Evolutionary conservation across 2,888 invertebrate genomes (phyloP).

Genomic region (Criorhina ranunculi): DNA sequence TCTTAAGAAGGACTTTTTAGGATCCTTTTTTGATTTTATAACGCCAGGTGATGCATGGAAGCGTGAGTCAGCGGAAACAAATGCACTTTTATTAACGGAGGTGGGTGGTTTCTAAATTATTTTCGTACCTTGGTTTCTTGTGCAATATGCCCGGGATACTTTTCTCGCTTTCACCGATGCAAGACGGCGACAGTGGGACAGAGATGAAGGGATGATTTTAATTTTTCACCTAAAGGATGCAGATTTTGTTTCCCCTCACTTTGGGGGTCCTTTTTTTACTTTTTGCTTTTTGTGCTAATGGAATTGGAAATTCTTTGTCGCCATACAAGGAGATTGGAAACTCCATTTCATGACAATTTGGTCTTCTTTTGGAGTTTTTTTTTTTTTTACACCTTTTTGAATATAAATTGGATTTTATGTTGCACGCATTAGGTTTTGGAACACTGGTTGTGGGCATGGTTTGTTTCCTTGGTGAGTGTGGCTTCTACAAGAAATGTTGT

Average conservation of each 20-base stretch:
- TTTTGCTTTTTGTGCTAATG: constrained; percentile 64
- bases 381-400: constrained; percentile 80
- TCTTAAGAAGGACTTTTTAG: constrained; percentile 30
- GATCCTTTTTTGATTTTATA: constrained; percentile 36
- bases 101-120: constrained; percentile 41
- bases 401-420: constrained; percentile 84
- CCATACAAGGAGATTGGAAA: constrained; percentile 74
- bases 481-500: constrained; percentile 26
- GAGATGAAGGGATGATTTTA: constrained; percentile 43
- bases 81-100: constrained; percentile 57
- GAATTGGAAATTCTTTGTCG: constrained; percentile 74
- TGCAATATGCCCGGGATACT: constrained; percentile 11
- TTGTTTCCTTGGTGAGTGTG: constrained; percentile 56
- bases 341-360: constrained; percentile 76
- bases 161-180: constrained; percentile 11
- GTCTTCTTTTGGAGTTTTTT: constrained; percentile 53
- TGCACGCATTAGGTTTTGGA: constrained; percentile 73
- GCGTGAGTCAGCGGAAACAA: constrained; percentile 33
- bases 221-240: constrained; percentile 69
- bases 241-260: constrained; percentile 64
- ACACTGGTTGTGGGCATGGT: constrained; percentile 57
- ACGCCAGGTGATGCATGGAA: constrained; percentile 69
- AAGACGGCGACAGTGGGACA: constrained; percentile 12
- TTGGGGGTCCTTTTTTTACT: constrained; percentile 15
- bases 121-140: constrained; percentile 34